Evolutionary conservation across 2,888 invertebrate species (phyloP).

Genomic region (Lithophane socia): DNA sequence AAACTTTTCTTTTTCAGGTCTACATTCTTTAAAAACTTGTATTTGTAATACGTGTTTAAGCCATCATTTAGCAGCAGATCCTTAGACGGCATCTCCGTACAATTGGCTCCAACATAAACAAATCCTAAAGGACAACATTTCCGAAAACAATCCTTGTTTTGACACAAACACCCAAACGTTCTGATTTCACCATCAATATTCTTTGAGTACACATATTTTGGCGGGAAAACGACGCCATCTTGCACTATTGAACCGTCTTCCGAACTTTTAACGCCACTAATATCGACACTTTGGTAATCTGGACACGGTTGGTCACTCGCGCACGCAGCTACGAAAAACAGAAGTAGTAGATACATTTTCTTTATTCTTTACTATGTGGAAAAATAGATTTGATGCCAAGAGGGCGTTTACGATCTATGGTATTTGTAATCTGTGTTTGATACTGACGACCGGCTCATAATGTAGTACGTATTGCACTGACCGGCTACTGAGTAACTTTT

Average conservation of each 20-base stretch:
- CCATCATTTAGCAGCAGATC: constrained; percentile 73
- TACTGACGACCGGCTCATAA: constrained; percentile 63
- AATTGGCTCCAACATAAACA: constrained; percentile 64
- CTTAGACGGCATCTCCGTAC: constrained; percentile 62
- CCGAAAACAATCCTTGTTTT: constrained; percentile 76
- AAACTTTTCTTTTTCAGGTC: constrained; percentile 67
- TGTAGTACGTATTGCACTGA: constrained; percentile 63
- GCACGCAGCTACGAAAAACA: constrained; percentile 62
- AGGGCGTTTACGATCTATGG: constrained; percentile 47
- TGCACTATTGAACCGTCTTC: constrained; percentile 69
- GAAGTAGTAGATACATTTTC: constrained; percentile 64
- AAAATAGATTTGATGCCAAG: constrained; percentile 38
- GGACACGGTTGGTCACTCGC: constrained; percentile 69
- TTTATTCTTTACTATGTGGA: constrained; percentile 19
- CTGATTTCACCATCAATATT: constrained; percentile 73
- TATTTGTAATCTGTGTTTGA: constrained; percentile 56
- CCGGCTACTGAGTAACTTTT: constrained; percentile 44
- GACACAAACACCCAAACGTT: constrained; percentile 80
- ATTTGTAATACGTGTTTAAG: constrained; percentile 70
- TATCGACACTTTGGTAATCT: constrained; percentile 75
- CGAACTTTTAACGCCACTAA: constrained; percentile 68
- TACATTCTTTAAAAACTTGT: constrained; percentile 67
- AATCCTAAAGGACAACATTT: constrained; percentile 82
- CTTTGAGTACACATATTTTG: constrained; percentile 73
- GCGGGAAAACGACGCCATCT: constrained; percentile 73